These are phyloP conservation scores for Delia radicum DNA, from an alignment of 1,140 invertebrate species.

Conservation along the genomic window DNA sequence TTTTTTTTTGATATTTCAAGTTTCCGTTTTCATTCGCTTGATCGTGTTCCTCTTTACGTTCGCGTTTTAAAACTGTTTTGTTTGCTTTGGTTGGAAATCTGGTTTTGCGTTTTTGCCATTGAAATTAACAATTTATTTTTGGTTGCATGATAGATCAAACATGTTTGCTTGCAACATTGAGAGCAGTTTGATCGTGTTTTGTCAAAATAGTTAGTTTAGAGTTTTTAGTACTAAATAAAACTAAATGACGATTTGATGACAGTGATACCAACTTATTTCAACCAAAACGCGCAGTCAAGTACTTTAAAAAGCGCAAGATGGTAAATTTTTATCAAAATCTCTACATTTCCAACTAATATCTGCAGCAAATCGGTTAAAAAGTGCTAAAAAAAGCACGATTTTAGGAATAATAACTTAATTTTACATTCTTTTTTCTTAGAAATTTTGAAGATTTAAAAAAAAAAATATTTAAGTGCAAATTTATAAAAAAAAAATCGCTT, in stretches of 20 bases:
- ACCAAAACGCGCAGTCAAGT: background rate
- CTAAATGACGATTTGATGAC: background rate
- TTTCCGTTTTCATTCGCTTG: background rate
- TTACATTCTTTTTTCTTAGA: too few species aligned
- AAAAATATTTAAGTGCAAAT: too few species aligned
- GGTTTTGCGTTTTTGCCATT: slow-evolving; percentile 8
- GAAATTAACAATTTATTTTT: background rate
- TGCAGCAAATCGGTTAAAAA: too few species aligned
- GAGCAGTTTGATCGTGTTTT: background rate
- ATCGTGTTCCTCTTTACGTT: background rate
- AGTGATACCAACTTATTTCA: background rate
- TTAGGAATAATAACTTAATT: too few species aligned
- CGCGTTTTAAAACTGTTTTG: background rate
- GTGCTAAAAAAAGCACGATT: too few species aligned
- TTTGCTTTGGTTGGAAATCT: slow-evolving; percentile 8
- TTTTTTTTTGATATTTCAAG: background rate
- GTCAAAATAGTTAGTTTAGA: too few species aligned
- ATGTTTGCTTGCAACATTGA: slow-evolving; percentile 18
- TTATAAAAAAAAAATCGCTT: too few species aligned
- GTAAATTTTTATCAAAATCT: too few species aligned
- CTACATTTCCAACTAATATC: too few species aligned
- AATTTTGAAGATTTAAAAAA: too few species aligned
- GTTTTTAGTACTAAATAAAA: too few species aligned
- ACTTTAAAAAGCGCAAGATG: too few species aligned
- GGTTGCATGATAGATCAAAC: background rate